Evolutionary conservation across 2,888 invertebrate genomes (phyloP), one percentile per base, ranked within the genome.

Genomic region (Brachyopa scutellaris): DNA sequence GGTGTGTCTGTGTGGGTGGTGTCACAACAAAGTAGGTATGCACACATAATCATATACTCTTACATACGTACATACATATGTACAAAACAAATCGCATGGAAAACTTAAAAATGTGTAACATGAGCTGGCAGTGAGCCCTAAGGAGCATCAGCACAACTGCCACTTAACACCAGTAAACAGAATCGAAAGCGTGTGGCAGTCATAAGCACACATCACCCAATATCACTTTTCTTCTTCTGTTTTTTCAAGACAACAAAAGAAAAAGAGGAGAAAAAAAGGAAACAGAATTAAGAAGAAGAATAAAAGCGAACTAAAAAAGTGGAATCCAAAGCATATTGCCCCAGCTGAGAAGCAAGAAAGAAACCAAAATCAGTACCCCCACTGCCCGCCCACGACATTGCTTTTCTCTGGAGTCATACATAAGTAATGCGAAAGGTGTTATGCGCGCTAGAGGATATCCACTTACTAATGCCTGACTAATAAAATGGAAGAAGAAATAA

Each of bases 401-500:
- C n/a, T n/a, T n/a, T n/a, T 42, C 45, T 26, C 36, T 47, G 3
- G 57, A 72, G 53, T 73, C 78, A 73, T 79, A 51, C 70, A 67
- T 73, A 61, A 55, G 73, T 73, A 79, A 73, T 74, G 23, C 67
- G 51, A 79, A 59, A 61, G 66, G 59, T 79, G 61, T 70, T 70
- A 62, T 67, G 49, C 38, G 26, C 59, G 66, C 59, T 73, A 47
- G 57, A 79, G 74, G 67, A 74, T 79, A 79, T 79, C 79, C 67
- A 74, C 79, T 79, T 79, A 79, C 79, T 74, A 79, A 79, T 79
- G 67, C 67, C 61, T 62, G 67, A 74, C 79, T 74, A 62, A 79
- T 79, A 79, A 79, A 79, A 67, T 33, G 74, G 66, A 79, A 79
- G 62, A 79, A 74, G 55, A 67, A 67, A 79, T 74, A 74, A 73